Percentiles rank a stretch among this genome's conserved stretches.
These are phyloP conservation scores for Cydia strobilella DNA, from an alignment of 1,140 invertebrate species.

Conservation along the genomic window DNA sequence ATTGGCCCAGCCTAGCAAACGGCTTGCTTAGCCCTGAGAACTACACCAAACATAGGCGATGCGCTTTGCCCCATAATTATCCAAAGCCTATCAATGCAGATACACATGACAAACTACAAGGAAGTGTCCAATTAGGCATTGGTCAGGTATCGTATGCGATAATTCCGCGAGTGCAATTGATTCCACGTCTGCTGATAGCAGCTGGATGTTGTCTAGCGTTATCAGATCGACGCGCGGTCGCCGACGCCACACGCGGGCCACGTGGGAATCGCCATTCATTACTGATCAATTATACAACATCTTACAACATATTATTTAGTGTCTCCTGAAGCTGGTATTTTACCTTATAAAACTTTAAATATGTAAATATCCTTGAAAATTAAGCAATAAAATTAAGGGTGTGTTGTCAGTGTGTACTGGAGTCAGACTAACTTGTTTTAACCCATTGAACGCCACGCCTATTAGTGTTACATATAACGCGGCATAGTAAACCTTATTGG, in stretches of 20 bases:
- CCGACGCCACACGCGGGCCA: conserved; percentile 60
- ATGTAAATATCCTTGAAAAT: too few species aligned
- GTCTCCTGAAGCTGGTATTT: not conserved
- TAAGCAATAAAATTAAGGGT: too few species aligned
- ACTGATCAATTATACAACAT: conserved; percentile 24
- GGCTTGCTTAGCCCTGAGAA: not conserved
- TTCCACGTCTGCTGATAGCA: conserved; percentile 74
- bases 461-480: too few species aligned
- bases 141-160: conserved; percentile 71
- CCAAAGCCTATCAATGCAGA: conserved; percentile 20
- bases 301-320: not conserved
- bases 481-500: too few species aligned
- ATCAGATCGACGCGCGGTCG: conserved; percentile 71
- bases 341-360: too few species aligned
- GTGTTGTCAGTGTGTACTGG: too few species aligned
- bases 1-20: not conserved
- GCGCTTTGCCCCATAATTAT: conserved; percentile 22
- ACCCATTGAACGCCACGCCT: too few species aligned
- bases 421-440: too few species aligned
- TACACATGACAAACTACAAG: conserved; percentile 53
- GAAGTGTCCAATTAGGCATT: conserved; percentile 76
- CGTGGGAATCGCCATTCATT: conserved; percentile 52
- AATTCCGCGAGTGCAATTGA: conserved; percentile 76
- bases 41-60: not conserved
- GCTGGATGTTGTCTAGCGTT: conserved; percentile 73